phyloP scores from a whole-genome alignment of 2,888 invertebrate genomes.

The Drosophila villosipedis region DNA sequence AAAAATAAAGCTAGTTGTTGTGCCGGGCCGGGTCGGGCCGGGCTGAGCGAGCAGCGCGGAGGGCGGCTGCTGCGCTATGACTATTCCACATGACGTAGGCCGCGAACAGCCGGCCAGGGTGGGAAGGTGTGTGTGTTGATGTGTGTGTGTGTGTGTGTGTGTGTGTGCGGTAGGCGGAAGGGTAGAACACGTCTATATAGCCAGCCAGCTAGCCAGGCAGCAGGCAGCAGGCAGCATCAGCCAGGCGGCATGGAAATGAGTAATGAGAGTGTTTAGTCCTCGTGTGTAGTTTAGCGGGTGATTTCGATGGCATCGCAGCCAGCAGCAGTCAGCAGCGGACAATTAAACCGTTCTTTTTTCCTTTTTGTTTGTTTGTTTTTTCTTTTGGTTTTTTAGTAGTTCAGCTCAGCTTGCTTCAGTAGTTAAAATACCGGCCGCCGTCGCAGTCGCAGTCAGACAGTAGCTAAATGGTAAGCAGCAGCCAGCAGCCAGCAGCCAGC shows the following conservation, averaged over 20 bases:
- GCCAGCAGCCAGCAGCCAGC: constrained; percentile 6
- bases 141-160: not conserved
- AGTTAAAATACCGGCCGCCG: constrained; percentile 21
- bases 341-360: constrained; percentile 15
- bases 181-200: not conserved
- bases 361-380: too few species aligned
- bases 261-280: constrained; percentile 77
- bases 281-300: constrained; percentile 70
- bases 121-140: not conserved
- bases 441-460: constrained; percentile 21
- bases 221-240: not conserved
- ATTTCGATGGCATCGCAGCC: constrained; percentile 55
- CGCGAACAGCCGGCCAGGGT: constrained; percentile 12
- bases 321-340: constrained; percentile 5
- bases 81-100: constrained; percentile 39
- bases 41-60: not conserved
- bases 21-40: constrained; percentile 1
- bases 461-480: constrained; percentile 24
- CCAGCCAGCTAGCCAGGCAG: not conserved
- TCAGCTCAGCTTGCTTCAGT: constrained; percentile 1
- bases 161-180: constrained; percentile 8
- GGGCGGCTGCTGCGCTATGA: constrained; percentile 18
- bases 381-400: not conserved
- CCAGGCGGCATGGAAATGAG: constrained; percentile 58
- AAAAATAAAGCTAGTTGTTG: constrained; percentile 56